Conservation (phyloP, 2,888 invertebrate species). For the Tinea semifulvella region DNA sequence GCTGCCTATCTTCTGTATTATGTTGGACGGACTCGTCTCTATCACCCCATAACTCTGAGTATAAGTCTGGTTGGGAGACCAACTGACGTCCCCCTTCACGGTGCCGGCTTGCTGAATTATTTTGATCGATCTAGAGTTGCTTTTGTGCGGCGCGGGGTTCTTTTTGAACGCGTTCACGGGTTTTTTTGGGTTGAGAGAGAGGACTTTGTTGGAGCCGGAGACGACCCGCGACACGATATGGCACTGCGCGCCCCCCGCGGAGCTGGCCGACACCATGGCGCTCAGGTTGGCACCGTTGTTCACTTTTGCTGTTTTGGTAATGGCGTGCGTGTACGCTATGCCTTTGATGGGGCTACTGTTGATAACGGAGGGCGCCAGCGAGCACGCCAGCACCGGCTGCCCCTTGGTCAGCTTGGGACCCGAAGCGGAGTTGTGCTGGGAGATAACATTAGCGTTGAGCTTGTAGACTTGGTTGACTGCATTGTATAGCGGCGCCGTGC, state of each 20-base stretch:
- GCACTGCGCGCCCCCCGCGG: conserved; percentile 56
- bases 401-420: conserved; percentile 49
- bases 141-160: conserved; percentile 42
- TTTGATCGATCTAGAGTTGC: conserved; percentile 57
- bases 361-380: conserved; percentile 40
- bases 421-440: conserved; percentile 50
- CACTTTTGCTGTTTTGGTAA: conserved; percentile 52
- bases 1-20: conserved; percentile 57
- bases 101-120: conserved; percentile 61
- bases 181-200: conserved; percentile 43
- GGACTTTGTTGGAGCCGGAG: conserved; percentile 58
- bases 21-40: conserved; percentile 47
- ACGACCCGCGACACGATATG: conserved; percentile 58
- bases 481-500: conserved; percentile 46
- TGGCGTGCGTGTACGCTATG: conserved; percentile 48
- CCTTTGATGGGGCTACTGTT: conserved; percentile 52
- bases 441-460: conserved; percentile 43
- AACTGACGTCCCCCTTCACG: conserved; percentile 46
- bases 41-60: conserved; percentile 41
- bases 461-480: conserved; percentile 48
- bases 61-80: conserved; percentile 47
- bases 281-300: conserved; percentile 61
- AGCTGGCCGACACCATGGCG: conserved; percentile 49
- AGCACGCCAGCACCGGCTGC: conserved; percentile 51
- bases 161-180: conserved; percentile 43